Conservation (phyloP, 2,797 vertebrate genomes). For the Fistularia commersonii region DNA sequence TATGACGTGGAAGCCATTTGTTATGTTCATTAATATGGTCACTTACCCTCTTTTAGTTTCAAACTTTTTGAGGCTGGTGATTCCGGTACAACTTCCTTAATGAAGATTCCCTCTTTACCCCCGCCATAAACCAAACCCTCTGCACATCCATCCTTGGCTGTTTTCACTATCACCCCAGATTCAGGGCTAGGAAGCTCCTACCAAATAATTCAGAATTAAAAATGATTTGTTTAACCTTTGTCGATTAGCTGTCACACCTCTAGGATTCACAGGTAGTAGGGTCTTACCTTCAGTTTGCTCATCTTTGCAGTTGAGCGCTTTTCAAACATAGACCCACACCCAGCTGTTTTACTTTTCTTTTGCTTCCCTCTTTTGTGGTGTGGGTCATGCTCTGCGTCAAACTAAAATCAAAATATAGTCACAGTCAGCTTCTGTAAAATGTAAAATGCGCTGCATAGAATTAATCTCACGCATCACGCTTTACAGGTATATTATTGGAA, state of each 20-base stretch:
- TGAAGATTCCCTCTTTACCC: slow-evolving; percentile 86
- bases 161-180: slow-evolving; percentile 83
- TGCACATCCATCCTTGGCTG: slow-evolving; percentile 81
- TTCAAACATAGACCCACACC: slow-evolving; percentile 77
- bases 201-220: slow-evolving; percentile 19
- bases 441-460: too few relatives aligned
- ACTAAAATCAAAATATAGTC: slow-evolving; percentile 32
- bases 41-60: slow-evolving; percentile 87
- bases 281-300: slow-evolving; percentile 82
- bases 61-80: slow-evolving; percentile 88
- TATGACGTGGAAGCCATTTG: too few relatives aligned
- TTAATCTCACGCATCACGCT: too few relatives aligned
- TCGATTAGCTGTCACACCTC: background rate
- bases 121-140: slow-evolving; percentile 88
- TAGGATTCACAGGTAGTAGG: slow-evolving; percentile 6
- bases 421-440: background rate
- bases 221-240: slow-evolving; percentile 4
- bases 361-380: slow-evolving; percentile 56
- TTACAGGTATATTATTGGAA: too few relatives aligned
- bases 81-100: slow-evolving; percentile 87
- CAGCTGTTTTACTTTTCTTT: slow-evolving; percentile 74
- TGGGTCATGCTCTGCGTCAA: slow-evolving; percentile 64
- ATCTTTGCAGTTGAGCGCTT: slow-evolving; percentile 78
- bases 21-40: background rate
- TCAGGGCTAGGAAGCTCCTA: slow-evolving; percentile 75